Base-by-base conservation (phyloP, 2,797 vertebrate species). In the Spheniscus humboldti region DNA sequence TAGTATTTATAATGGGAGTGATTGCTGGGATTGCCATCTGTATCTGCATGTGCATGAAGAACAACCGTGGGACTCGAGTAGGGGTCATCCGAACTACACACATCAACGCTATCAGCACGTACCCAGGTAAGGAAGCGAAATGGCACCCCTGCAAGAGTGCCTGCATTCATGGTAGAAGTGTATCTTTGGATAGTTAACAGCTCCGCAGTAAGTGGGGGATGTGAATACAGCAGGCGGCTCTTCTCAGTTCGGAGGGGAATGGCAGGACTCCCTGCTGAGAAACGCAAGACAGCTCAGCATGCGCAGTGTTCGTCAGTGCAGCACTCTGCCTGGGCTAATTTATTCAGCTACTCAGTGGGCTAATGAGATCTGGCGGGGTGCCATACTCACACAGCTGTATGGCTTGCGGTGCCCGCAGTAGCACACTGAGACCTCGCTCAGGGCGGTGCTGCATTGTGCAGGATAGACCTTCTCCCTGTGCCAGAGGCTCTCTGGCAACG, bases 41-140 rank as follows among this genome's bases (percentile, higher is more conserved):
- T 19, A 95, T 99, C 97, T 99, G 99, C 81, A 99, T 99, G 99
- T 99, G 99, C 88, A 96, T 99, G 98, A 99, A 99, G 97, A 99
- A 98, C 82, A 98, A 97, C 63, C 98, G 97, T 1, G 98, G 98
- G 2, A 97, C 99, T 2, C 98, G 98, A 27, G 99, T 99, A 18
- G 99, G 98, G 1, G 98, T 99, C 69, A 98, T 99, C 97, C 74
- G 97, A 50, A 96, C 98, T 0, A 97, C 98, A 0, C 99, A 98
- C 97, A 97, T 99, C 98, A 99, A 98, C 86, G 96, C 99, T 24
- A 98, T 98, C 93, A 98, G 98, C 90, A 97, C 98, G 0, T 99
- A 98, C 91, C 98, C 99, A 97, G 98, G 99, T 99, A 95, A 97
- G 94, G 37, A 39, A 18, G 39, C 7, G 1, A 20, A 64, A 15